phyloP scores from a whole-genome alignment of 2,888 invertebrate genomes.

The Anthrax anthrax region DNA sequence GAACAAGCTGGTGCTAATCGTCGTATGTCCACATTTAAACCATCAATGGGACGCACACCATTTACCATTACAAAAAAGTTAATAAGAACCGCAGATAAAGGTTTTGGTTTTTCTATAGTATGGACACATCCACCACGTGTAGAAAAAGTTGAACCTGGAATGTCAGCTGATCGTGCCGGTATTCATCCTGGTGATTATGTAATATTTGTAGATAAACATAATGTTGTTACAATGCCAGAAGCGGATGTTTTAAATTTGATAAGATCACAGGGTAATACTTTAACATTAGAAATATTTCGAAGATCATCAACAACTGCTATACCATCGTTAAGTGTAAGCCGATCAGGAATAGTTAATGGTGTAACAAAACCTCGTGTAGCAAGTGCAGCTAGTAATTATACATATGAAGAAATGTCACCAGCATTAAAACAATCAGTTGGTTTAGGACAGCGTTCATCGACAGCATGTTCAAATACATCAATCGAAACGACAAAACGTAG shows the following conservation, averaged over 20 bases:
- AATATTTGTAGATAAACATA: slow-evolving; percentile 75
- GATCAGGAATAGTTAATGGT: slow-evolving; percentile 19
- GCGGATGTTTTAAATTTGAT: slow-evolving; percentile 47
- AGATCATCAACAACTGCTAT: slow-evolving; percentile 21
- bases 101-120: slow-evolving; percentile 74
- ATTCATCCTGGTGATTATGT: slow-evolving; percentile 73
- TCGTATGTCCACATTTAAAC: slow-evolving; percentile 31
- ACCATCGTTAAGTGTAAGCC: slow-evolving; percentile 10
- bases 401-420: slow-evolving; percentile 16
- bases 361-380: slow-evolving; percentile 13
- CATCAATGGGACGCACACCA: slow-evolving; percentile 55
- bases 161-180: slow-evolving; percentile 72
- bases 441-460: slow-evolving; percentile 43
- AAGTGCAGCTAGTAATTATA: slow-evolving; percentile 16
- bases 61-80: slow-evolving; percentile 63
- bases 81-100: slow-evolving; percentile 40
- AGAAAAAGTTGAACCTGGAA: slow-evolving; percentile 65
- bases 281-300: slow-evolving; percentile 58
- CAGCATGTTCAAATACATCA: slow-evolving; percentile 55
- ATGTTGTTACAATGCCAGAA: slow-evolving; percentile 71
- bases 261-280: slow-evolving; percentile 55
- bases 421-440: slow-evolving; percentile 24
- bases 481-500: slow-evolving; percentile 45
- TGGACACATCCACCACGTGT: slow-evolving; percentile 82
- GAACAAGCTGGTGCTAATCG: slow-evolving; percentile 26